Evolutionary conservation across 2,888 invertebrate species (phyloP), one percentile per base, ranked within the genome.

Genomic region (Pollenia griseotomentosa): DNA sequence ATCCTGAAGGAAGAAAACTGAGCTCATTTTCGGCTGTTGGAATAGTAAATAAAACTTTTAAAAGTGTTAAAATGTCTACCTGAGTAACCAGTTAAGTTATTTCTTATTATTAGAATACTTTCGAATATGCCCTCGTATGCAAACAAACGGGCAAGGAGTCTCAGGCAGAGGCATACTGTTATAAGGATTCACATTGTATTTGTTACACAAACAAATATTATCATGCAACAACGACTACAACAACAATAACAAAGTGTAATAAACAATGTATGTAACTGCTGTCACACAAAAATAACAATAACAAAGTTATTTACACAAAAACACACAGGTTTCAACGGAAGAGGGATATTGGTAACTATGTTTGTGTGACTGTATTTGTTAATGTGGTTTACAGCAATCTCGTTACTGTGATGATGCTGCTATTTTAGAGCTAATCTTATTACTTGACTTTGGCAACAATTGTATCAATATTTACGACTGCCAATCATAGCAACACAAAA

Each of bases 381-480:
- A 40, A 42, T 53, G 63, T 75, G 51, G 46, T 66, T 66, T 14
- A 46, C 19, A 10, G 7, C 66, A 66, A 23, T 12, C 46, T 75
- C 61, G 14, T 48, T 57, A 48, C 59, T 42, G 14, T 68, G 59
- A 82, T 48, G 59, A 68, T 68, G 14, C 33, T 61, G 74, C 55
- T 55, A 11, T 63, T 63, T 53, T 19, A 46, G 55, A 66, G 61
- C 40, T 61, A 63, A 79, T 85, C 65, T 59, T 10, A 14, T 75
- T 65, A 65, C 63, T 59, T 79, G 80, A 81, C 81, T 71, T 75
- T 70, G 16, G 23, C 61, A 61, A 40, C 19, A 57, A 63, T 77
- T 81, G 63, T 71, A 70, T 75, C 79, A 80, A 85, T 85, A 85
- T 80, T 80, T 74, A 68, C 57, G 44, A 51, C 57, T 51, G 42